phyloP scores from a whole-genome alignment of 23 tunicate species.

The Styela clava region DNA sequence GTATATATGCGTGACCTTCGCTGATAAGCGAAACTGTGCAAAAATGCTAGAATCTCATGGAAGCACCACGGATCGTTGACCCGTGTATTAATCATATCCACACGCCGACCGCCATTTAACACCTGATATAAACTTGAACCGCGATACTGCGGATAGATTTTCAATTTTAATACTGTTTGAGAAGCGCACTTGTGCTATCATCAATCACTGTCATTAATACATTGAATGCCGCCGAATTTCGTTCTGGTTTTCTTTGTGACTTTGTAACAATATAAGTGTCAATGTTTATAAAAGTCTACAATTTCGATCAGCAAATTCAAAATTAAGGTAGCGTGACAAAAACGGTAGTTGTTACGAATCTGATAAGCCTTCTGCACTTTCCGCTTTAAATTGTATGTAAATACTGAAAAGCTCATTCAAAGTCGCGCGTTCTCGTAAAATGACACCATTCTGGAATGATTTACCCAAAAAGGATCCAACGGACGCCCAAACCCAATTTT shows the following conservation, averaged over 20 bases:
- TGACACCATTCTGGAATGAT: neutral
- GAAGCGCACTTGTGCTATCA: neutral
- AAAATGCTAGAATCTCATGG: no score
- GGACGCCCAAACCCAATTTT: no score
- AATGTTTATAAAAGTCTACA: slow-evolving; percentile 3
- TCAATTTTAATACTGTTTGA: neutral
- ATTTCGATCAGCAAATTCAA: neutral
- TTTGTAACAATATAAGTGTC: neutral
- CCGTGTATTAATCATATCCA: no score
- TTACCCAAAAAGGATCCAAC: neutral
- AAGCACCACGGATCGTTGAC: no score
- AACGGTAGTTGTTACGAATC: neutral
- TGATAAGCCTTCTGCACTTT: neutral
- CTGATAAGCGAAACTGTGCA: no score
- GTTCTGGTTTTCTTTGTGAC: neutral
- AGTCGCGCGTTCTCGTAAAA: neutral
- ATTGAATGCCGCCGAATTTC: neutral
- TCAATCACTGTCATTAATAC: neutral
- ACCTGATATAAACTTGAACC: neutral
- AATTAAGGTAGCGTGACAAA: neutral
- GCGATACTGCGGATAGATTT: neutral
- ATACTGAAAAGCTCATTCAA: neutral
- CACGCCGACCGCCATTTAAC: no score
- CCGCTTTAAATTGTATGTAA: neutral
- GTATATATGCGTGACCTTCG: no score